A percentile compares a stretch with the other conserved stretches of the same genome.
These are phyloP conservation scores for Dendronephthya gigantea DNA, from an alignment of 64 coral and sea anemone genomes.

Conservation along the genomic window DNA sequence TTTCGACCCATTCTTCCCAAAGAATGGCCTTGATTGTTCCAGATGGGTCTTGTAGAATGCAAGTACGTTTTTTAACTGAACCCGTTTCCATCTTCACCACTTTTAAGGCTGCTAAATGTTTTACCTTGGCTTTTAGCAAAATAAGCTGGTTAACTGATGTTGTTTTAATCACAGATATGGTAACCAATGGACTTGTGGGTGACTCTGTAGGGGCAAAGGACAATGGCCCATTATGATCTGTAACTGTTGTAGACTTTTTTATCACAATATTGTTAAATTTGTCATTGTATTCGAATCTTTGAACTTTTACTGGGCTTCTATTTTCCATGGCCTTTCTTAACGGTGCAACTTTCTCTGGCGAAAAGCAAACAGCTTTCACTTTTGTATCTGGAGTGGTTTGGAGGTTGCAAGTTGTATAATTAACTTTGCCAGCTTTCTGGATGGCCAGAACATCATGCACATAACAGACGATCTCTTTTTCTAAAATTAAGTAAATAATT, in stretches of 20 bases:
- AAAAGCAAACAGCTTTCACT: not conserved
- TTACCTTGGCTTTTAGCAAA: conserved; percentile 14
- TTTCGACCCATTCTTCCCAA: not conserved
- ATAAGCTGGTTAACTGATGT: conserved; percentile 9
- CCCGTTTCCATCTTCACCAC: not conserved
- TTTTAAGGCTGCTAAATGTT: not conserved
- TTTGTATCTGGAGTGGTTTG: not conserved
- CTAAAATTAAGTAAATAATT: no score
- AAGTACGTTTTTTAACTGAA: not conserved
- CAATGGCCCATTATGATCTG: not conserved
- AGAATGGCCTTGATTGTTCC: not conserved
- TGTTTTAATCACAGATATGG: not conserved
- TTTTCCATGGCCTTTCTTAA: conserved; percentile 19
- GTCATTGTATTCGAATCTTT: conserved; percentile 27
- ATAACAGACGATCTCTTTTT: not conserved
- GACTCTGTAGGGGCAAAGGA: not conserved
- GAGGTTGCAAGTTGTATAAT: not conserved
- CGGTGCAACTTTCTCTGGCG: not conserved
- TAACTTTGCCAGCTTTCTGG: not conserved
- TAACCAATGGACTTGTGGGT: not conserved
- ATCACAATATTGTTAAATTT: conserved; percentile 26
- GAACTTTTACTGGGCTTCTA: conserved; percentile 18
- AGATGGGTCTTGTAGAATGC: not conserved
- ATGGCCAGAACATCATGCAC: conserved; percentile 5
- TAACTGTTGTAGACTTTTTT: conserved; percentile 14